Conservation (phyloP, 2,888 invertebrate species). For the Stenichneumon culpator region DNA sequence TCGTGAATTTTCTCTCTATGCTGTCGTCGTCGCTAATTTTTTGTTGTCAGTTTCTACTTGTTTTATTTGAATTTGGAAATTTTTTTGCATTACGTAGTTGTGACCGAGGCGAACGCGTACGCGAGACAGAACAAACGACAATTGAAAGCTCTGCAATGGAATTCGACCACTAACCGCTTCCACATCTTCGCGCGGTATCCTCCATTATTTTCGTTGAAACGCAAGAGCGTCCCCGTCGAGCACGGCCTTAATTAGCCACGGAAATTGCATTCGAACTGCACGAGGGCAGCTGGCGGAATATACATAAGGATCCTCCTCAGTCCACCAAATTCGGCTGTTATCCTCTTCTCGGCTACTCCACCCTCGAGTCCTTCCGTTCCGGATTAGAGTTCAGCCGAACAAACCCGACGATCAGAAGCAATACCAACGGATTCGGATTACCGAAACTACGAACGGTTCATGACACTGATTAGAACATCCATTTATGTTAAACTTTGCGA, state of each 20-base stretch:
- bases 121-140: slow-evolving; percentile 8
- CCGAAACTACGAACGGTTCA: background rate
- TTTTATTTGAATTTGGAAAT: background rate
- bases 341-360: slow-evolving; percentile 30
- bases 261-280: slow-evolving; percentile 63
- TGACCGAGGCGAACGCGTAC: background rate
- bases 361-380: slow-evolving; percentile 24
- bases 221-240: slow-evolving; percentile 53
- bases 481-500: background rate
- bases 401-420: background rate
- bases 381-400: slow-evolving; percentile 40
- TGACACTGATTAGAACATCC: background rate
- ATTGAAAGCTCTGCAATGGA: slow-evolving; percentile 34
- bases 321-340: slow-evolving; percentile 43
- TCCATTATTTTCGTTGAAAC: slow-evolving; percentile 64
- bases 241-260: slow-evolving; percentile 62
- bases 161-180: slow-evolving; percentile 20
- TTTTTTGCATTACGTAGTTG: background rate
- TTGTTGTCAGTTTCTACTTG: background rate
- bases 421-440: slow-evolving; percentile 4
- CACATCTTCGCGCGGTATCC: slow-evolving; percentile 22
- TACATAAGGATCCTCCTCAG: slow-evolving; percentile 38
- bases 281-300: slow-evolving; percentile 49
- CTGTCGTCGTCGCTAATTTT: background rate
- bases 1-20: background rate